These are phyloP conservation scores for Urocolius indicus DNA, from an alignment of 2,113 vertebrate genomes.

Conservation along the genomic window DNA sequence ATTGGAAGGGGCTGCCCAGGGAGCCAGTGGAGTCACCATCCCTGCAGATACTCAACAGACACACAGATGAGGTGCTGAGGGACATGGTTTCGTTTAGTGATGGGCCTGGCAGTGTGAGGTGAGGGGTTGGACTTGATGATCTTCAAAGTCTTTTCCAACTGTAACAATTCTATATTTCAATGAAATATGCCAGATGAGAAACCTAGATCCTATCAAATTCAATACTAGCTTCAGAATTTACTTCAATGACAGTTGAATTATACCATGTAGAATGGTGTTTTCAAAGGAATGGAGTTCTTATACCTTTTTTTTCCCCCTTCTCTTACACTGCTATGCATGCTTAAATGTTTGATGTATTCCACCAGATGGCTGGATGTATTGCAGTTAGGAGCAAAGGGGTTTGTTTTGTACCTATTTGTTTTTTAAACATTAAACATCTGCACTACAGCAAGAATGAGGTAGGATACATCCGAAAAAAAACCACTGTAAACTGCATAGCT, in stretches of 20 bases:
- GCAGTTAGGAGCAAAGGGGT: not conserved
- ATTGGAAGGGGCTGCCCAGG: no score
- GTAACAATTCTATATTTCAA: not conserved
- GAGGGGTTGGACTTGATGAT: no score
- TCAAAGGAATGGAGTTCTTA: not conserved
- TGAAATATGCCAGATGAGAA: not conserved
- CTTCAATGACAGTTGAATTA: not conserved
- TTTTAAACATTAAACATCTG: not conserved
- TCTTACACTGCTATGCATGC: not conserved
- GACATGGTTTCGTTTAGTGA: no score
- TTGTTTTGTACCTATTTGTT: not conserved
- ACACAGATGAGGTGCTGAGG: no score
- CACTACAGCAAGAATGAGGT: not conserved
- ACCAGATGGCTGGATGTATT: not conserved
- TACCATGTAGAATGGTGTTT: not conserved
- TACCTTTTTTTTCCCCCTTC: not conserved
- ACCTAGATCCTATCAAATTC: not conserved
- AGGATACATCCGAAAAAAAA: not conserved
- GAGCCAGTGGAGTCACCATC: no score
- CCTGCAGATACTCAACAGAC: no score
- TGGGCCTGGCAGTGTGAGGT: no score
- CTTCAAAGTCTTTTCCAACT: no score
- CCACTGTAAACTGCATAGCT: not conserved
- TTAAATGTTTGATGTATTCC: conserved; percentile 3
- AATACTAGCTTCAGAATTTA: not conserved